Conservation (phyloP, 1,140 invertebrate genomes). For the Bradysia coprophila region DNA sequence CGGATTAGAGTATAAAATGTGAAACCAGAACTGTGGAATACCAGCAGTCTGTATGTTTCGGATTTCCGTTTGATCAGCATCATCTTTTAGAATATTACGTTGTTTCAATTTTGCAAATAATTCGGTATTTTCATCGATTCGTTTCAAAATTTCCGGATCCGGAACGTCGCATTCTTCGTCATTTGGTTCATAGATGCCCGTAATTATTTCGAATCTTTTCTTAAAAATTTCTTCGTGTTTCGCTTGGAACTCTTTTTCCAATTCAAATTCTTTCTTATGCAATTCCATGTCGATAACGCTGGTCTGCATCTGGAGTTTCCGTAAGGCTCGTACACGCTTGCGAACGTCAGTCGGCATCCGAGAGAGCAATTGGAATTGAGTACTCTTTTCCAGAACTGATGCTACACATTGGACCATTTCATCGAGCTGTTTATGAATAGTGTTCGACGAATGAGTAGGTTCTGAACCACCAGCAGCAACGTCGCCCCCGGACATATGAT, state of each 20-base stretch:
- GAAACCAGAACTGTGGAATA: no score
- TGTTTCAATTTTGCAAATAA: no score
- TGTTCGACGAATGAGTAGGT: no score
- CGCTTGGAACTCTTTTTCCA: constrained; percentile 65
- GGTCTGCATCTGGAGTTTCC: constrained; percentile 64
- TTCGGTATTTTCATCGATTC: no score
- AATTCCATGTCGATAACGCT: constrained; percentile 72
- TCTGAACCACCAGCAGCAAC: no score
- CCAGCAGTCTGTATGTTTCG: no score
- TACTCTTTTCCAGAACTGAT: no score
- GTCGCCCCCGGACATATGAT: no score
- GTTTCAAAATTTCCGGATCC: constrained; percentile 45
- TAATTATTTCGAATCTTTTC: constrained; percentile 15
- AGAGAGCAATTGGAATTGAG: not conserved
- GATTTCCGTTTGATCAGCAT: no score
- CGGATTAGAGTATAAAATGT: constrained; percentile 59
- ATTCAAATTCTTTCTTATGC: constrained; percentile 68
- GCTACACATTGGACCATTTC: no score
- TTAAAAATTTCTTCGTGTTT: constrained; percentile 16
- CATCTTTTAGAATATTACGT: no score
- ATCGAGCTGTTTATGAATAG: no score
- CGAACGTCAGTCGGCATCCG: constrained; percentile 47
- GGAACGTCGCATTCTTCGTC: constrained; percentile 57
- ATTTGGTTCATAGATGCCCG: constrained; percentile 54
- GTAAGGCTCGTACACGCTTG: constrained; percentile 64